Base-by-base conservation (phyloP, 2,888 invertebrate genomes). In the Schizotus pectinicornis region DNA sequence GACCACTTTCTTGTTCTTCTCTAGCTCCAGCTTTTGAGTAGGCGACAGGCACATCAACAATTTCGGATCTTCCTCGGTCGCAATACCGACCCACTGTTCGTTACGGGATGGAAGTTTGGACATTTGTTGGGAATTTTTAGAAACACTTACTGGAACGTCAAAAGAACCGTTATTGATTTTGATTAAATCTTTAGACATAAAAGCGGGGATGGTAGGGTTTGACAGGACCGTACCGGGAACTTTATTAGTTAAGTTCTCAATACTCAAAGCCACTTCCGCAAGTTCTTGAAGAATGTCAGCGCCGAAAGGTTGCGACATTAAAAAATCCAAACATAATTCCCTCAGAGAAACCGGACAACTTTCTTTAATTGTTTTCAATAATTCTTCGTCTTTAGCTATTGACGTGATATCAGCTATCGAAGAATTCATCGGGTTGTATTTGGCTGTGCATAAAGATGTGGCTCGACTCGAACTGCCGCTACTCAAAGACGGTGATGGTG, bases 31-130 rank as follows among this genome's bases (percentile, higher is more conserved):
- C 71, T 85, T 85, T 74, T 91, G 91, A 3, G 88, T 87, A 0
- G 91, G 91, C 0, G 91, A 91, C 7, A 91, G 80, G 69, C 88
- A 90, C 6, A 89, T 81, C 53, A 90, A 79, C 0, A 88, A 71
- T 43, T 83, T 82, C 0, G 86, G 85, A 70, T 89, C 86, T 32
- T 80, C 79, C 59, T 82, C 81, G 0, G 87, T 86, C 8, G 86
- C 85, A 41, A 88, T 68, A 1, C 85, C 87, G 59, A 86, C 80
- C 88, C 88, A 87, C n/a, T 78, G 69, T 46, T 12, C 39, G 74
- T 71, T 76, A 53, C 81, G 80, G 52, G 80, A 51, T 56, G 60
- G 53, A 56, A 56, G 22, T 22, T 22, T 22, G 22, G 22, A 5
- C 22, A 22, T 22, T 22, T 22, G 22, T 22, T 22, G 22, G 22